Evolutionary conservation across 2,113 vertebrate species (phyloP), one percentile per base, ranked within the genome.

Genomic region (Pelodiscus sinensis): DNA sequence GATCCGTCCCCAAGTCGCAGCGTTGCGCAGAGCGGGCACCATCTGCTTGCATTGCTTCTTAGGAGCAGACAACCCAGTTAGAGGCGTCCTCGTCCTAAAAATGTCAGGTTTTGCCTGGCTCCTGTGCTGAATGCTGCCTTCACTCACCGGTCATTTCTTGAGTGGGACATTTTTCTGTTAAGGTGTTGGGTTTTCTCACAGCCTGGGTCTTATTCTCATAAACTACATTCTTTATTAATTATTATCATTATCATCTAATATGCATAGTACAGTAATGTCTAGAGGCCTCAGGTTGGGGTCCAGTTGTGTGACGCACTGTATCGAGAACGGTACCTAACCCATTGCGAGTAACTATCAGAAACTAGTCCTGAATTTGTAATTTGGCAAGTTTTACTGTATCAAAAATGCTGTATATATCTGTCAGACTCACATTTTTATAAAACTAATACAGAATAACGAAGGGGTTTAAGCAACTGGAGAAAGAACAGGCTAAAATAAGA

Each of bases 221-320:
- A 9, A 6, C n/a, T 73, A 21, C 68, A 38, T 38, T 35, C 19
- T 75, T 22, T 38, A 7, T 22, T 75, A 44, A 25, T 75, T 75
- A 58, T 88, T 87, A 81, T 13, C 85, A 84, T 95, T 96, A 91
- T 79, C 51, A 75, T 1, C 1, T 52, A 16, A 54, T 13, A 35
- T 57, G 29, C 3, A n/a, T 86, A 77, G 55, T 2, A 2, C 52
- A 44, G 77, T n/a, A 90, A 27, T 4, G 0, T 0, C 14, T 60
- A 71, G 35, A 73, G 79, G 24, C 18, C 3, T 9, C 57, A 81
- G 13, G 83, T 65, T 85, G 60, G 38, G 86, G 29, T 21, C 52
- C 27, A 11, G 12, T 35, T 25, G 22, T 57, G 55, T 31, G 27
- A 27, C 78, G 60, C 71, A 35, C 56, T 77, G 82, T 62, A 38